Base-by-base conservation (phyloP, 2,888 invertebrate genomes). In the Hypselothyrea guttata region DNA sequence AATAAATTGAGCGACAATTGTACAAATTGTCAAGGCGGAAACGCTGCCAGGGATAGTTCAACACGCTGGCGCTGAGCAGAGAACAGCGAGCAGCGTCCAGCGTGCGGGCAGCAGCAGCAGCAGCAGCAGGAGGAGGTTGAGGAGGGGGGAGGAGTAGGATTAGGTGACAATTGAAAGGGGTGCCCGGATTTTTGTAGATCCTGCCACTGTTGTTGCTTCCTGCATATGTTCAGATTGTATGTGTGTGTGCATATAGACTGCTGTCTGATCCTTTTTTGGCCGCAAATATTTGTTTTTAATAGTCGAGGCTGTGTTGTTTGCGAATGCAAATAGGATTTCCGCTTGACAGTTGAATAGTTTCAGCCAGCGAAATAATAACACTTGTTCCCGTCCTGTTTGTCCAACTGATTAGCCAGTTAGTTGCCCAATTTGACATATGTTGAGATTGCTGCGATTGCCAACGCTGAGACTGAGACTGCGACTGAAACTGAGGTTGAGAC, bases 251-350 rank as follows among this genome's bases (percentile, higher is more conserved):
- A 16, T 35, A 65, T 41, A 52, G 2, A 2, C 22, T 22, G 22
- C 2, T 65, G 72, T 71, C 82, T 86, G 79, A 78, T 78, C 83
- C 83, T 65, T 73, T 65, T 74, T 69, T 81, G 82, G 74, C 75
- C 85, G 76, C 86, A 88, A 87, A 87, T 88, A 86, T 87, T 88
- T 88, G 79, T 78, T 86, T 87, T 88, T 86, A 87, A 87, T 88
- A 87, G 88, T 84, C 82, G 75, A 60, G 70, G 68, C 28, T 11
- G 12, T 73, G 67, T 70, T 53, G 62, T 71, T 78, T 81, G 76
- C 56, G 72, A 84, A 83, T 85, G 87, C 84, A 88, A 87, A 87
- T 87, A 79, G 86, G 84, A 87, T 88, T 86, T 84, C 73, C 74
- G 69, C 71, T 31, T 78, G 70, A 75, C 73, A 77, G 72, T 73